Base-by-base conservation (phyloP, 2,888 invertebrate genomes). In the Acholoe squamosa region DNA sequence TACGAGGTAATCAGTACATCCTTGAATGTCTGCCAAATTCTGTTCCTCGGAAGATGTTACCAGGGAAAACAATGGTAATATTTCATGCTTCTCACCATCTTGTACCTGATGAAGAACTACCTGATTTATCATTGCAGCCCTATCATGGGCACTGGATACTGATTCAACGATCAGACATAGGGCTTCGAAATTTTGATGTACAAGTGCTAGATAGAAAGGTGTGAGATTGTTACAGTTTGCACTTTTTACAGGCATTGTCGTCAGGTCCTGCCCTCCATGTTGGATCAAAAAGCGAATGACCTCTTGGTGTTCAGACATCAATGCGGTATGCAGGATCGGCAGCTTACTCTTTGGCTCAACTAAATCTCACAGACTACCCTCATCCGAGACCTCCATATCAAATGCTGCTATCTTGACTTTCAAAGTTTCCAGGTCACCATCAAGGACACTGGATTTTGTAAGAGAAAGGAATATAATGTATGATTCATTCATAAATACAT, bases 301-400 rank as follows among this genome's bases (percentile, higher is more conserved):
- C 0, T 80, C n/a, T n/a, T 80, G 80, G 43, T 80, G 80, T 0
- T 43, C 80, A 43, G 22, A 33, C 80, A 80, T 80, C 34, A 80
- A 34, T 1, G 80, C 80, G 12, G 34, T 43, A 22, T 80, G 80
- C 22, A 80, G 80, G 80, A 43, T 33, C 0, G 80, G 80, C 1
- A 80, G 43, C 7, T 80, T 33, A n/a, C 34, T 34, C 12, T 14
- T 33, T 19, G 33, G 22, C 43, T 80, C 80, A 22, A 19, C 14
- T 19, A 80, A 16, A 3, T 80, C 34, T 43, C 1, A 14, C 19
- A 80, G 34, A 25, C 80, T 19, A 7, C 3, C 19, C 5, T 43
- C 80, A 19, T 7, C 19, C 22, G 33, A 1, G 19, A 3, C 22
- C 34, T 80, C 80, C 80, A 80, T 0, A 12, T 80, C n/a, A 10